Base-by-base conservation (phyloP, 2,888 invertebrate species). In the Seira sanloemensis region DNA sequence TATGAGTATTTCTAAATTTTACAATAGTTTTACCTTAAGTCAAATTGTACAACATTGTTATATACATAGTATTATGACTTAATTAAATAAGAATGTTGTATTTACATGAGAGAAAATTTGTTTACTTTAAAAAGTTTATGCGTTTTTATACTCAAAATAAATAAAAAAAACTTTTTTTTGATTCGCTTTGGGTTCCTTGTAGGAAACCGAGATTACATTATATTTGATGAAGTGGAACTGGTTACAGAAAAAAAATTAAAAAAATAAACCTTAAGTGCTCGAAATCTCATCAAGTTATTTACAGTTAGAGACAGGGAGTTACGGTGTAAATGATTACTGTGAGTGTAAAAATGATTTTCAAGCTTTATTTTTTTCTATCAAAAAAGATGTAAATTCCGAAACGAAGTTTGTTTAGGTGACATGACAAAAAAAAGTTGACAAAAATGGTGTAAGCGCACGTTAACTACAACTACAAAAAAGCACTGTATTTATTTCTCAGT, bases 221-320 rank as follows among this genome's bases (percentile, higher is more conserved):
- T 62, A 62, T 62, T 62, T 62, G 62, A 62, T 62, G 62, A 62
- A n/a, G 62, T 62, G 62, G 62, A 62, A 62, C 62, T 21, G 62
- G 50, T 12, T 12, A 50, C 12, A n/a, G 16, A n/a, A 50, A 50
- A 18, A 50, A 37, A 37, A 50, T n/a, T 50, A 12, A 50, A 62
- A 58, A 58, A 58, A 2, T n/a, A 62, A 37, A 37, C 62, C 62
- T 50, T 62, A 62, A 62, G 62, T 62, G 62, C 62, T 62, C 62
- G 62, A 62, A 21, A 21, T 16, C 23, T 62, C 21, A 16, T 62
- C 21, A 9, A 62, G 23, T 62, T 62, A 16, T 2, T 62, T 62
- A 50, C 50, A 12, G n/a, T n/a, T 12, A 50, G 16, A 50, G n/a
- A 50, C 50, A 50, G 12, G 50, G 12, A 50, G 50, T 50, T 50